A percentile compares a stretch with the other conserved stretches of the same genome.
phyloP scores from a whole-genome alignment of 2,797 vertebrate species.

The Xerus rutilus region DNA sequence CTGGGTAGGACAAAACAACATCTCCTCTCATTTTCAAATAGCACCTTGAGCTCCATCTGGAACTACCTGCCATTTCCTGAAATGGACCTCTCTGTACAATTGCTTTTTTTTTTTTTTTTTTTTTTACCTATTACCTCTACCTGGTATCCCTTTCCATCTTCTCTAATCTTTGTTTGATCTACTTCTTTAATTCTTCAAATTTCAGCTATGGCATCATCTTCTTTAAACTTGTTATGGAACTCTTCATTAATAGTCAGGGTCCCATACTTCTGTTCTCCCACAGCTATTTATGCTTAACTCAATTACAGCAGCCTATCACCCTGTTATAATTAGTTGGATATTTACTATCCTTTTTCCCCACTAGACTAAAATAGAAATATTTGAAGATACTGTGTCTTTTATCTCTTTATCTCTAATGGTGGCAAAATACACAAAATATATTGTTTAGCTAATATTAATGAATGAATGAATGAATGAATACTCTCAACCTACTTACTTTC shows the following conservation, averaged over 20 bases:
- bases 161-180: not conserved
- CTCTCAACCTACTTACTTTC: not conserved
- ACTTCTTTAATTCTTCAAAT: not conserved
- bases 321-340: constrained; percentile 48
- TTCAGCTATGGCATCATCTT: not conserved
- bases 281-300: constrained; percentile 19
- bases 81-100: not conserved
- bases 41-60: not conserved
- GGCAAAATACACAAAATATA: constrained; percentile 30
- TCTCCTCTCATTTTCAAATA: not conserved
- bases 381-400: constrained; percentile 40
- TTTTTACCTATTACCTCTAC: not conserved
- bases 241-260: constrained; percentile 32
- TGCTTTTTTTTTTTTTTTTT: not conserved
- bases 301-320: not conserved
- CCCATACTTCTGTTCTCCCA: not conserved
- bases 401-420: constrained; percentile 12
- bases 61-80: not conserved
- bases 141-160: not conserved
- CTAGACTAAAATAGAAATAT: constrained; percentile 50
- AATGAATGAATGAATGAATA: not conserved
- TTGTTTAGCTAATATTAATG: not conserved
- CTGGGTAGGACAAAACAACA: not conserved
- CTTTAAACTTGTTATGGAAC: constrained; percentile 30
- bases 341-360: constrained; percentile 53